Base-by-base conservation (phyloP, 35 echinoderm and acorn worm genomes). In the Apostichopus parvimensis region DNA sequence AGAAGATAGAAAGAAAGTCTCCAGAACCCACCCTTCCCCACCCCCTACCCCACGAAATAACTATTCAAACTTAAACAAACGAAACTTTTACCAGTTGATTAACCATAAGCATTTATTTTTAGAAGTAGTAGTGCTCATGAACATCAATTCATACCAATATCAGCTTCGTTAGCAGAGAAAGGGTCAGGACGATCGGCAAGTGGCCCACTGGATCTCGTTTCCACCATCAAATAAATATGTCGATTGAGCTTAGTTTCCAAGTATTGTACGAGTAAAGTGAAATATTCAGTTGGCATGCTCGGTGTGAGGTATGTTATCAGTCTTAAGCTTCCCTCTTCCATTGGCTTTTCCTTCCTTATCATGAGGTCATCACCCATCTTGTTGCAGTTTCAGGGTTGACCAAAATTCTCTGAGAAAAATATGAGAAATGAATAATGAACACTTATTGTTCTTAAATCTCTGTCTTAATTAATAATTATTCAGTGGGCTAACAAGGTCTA, bases 141-240 rank as follows among this genome's bases (percentile, higher is more conserved):
- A 18, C 21, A 75, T 20, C 17, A 87, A 4, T 11, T 26, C 54
- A 54, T 91, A 91, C 89, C 89, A 79, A 91, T 91, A 59, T 91
- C 89, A 78, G 89, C 89, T 24, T 91, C 89, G 78, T 91, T 79
- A 17, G n/a, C 34, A 23, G 89, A 56, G 54, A 91, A 91, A 5
- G 89, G 89, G 75, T 91, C 89, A 5, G 77, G 73, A 57, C 89
- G 77, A 54, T 91, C 89, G 1, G 75, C 9, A 1, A 77, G 57
- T 25, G 89, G 89, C 25, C 89, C 89, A 57, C 53, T 15, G 53
- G 73, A 15, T 59, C 89, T 15, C 4, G 70, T 57, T 54, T 91
- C 89, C 7, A 61, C 72, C 53, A 91, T 79, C 89, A 91, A 9
- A 53, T 79, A 79, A 61, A 79, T 60, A 61, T 91, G 73, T 55